Evolutionary conservation across 1,140 invertebrate genomes (phyloP), one percentile per base, ranked within the genome.

Genomic region (Dreissena polymorpha): DNA sequence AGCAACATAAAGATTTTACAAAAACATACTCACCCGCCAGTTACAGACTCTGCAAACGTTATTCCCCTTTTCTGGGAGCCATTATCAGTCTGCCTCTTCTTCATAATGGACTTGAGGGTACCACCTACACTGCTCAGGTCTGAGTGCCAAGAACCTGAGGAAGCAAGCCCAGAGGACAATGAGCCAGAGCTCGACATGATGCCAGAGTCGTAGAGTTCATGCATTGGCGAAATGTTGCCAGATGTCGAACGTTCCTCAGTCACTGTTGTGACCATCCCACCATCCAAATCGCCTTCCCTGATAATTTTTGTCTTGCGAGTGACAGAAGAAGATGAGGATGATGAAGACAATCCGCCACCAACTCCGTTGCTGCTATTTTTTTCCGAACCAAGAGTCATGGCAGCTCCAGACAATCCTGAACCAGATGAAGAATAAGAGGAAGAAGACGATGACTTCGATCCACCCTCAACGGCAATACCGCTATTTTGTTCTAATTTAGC

Each of bases 61-160:
- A 92, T 88, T 84, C 92, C 89, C 79, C 89, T 90, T 85, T 89
- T 92, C 10, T 74, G 73, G 29, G 76, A 72, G 10, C 77, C 79
- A 13, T 64, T 23, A 13, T 86, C 83, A 25, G 86, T 75, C 68
- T 69, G 81, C 29, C 84, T 88, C 65, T 84, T 70, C 79, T 93
- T 90, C 88, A 93, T 90, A 80, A 90, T 90, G 29, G 91, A 92
- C 70, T 90, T 92, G 0, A 92, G 78, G 39, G 87, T 76, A 12
- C 81, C 88, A 10, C 80, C 71, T 25, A 50, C 21, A 63, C 70
- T 76, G 71, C 76, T 23, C 3, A n/a, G 55, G 7, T 65, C 72
- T 6, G 79, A 69, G 10, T 39, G 49, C 69, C 69, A 72, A 0
- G 79, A 82, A 12, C 78, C 60, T 49, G 71, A 74, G n/a, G 81